A percentile compares a stretch with the other conserved stretches of the same genome.
Evolutionary conservation across 2,888 invertebrate species (phyloP).

Genomic region (Atrina japonica): DNA sequence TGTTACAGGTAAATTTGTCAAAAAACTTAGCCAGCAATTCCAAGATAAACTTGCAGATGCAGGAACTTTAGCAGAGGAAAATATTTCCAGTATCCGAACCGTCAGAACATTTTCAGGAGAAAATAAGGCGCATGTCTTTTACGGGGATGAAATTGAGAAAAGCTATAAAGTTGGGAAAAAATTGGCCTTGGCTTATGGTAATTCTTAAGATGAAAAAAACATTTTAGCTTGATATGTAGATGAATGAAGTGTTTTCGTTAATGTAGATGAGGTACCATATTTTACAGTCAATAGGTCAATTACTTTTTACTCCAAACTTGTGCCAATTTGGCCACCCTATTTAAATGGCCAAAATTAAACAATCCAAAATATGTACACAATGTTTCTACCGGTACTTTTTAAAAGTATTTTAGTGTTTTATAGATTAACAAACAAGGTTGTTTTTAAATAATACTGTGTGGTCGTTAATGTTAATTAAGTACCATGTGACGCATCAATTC

Average conservation of each 20-base stretch:
- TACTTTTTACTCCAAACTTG: background rate
- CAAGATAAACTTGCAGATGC: conserved; percentile 78
- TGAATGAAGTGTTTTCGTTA: too few species aligned
- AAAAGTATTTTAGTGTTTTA: too few species aligned
- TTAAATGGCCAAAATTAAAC: too few species aligned
- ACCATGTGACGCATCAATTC: too few species aligned
- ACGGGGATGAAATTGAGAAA: conserved; percentile 69
- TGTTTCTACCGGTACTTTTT: too few species aligned
- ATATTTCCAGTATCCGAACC: conserved; percentile 76
- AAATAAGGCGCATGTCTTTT: conserved; percentile 61
- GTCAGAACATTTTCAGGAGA: conserved; percentile 77
- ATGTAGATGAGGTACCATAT: too few species aligned
- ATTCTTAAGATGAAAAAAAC: too few species aligned
- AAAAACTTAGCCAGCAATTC: conserved; percentile 73
- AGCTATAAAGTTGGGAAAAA: conserved; percentile 76
- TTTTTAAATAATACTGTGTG: too few species aligned
- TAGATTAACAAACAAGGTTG: background rate
- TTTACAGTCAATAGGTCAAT: background rate
- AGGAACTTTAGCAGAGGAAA: conserved; percentile 77
- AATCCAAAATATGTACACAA: too few species aligned
- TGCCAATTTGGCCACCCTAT: too few species aligned
- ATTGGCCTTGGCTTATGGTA: conserved; percentile 74
- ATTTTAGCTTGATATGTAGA: background rate
- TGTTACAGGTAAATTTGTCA: conserved; percentile 72
- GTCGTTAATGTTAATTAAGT: too few species aligned